Evolutionary conservation across 2,113 vertebrate species (phyloP).

Genomic region (Xyrauchen texanus): DNA sequence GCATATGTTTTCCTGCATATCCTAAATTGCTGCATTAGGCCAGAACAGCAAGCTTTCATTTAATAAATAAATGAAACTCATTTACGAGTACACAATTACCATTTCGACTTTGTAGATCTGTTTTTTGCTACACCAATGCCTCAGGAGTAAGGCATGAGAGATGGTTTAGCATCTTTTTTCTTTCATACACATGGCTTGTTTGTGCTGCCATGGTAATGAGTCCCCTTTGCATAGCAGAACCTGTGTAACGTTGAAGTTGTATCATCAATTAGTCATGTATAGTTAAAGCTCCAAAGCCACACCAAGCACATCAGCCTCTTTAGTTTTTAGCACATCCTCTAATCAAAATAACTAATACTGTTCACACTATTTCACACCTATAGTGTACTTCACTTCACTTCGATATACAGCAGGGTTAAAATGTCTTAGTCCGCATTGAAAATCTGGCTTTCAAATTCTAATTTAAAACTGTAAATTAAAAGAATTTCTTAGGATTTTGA

Average conservation of each 20-base stretch:
- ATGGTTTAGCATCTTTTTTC: conserved; percentile 78
- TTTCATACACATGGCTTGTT: conserved; percentile 80
- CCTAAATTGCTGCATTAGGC: conserved; percentile 72
- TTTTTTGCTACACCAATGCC: conserved; percentile 78
- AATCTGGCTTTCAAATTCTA: too few species aligned
- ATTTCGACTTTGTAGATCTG: conserved; percentile 70
- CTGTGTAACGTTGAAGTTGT: conserved; percentile 69
- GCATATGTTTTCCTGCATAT: conserved; percentile 62
- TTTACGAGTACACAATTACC: conserved; percentile 84
- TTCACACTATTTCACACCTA: not conserved
- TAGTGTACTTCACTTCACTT: too few species aligned
- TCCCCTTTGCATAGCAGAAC: conserved; percentile 82
- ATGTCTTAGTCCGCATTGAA: too few species aligned
- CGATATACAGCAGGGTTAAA: too few species aligned
- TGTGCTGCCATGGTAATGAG: conserved; percentile 80
- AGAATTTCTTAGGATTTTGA: too few species aligned
- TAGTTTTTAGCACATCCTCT: conserved; percentile 13
- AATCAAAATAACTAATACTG: conserved; percentile 3
- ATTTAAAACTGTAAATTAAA: too few species aligned
- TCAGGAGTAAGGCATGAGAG: conserved; percentile 69
- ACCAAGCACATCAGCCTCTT: conserved; percentile 13
- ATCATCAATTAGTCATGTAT: conserved; percentile 61
- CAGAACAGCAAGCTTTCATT: conserved; percentile 89
- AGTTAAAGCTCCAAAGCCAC: conserved; percentile 52
- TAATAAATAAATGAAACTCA: conserved; percentile 85